Evolutionary conservation across 1,140 invertebrate genomes (phyloP), one percentile per base, ranked within the genome.

Genomic region (Penaeus vannamei): DNA sequence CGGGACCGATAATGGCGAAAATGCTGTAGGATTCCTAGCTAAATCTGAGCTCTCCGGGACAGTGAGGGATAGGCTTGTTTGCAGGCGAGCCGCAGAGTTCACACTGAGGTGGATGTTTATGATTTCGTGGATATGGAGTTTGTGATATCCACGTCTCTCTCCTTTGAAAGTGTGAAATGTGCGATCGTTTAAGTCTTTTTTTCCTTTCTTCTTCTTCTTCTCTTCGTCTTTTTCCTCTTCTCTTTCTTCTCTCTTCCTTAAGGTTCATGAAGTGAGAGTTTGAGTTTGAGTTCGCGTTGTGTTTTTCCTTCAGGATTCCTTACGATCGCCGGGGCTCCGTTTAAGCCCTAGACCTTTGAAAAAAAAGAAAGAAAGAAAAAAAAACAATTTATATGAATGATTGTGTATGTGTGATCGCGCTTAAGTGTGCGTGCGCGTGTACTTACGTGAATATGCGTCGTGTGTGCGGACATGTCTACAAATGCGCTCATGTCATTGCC

Each of bases 71-170:
- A 53, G 46, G 46, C 46, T 53, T 53, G 69, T 29, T 36, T 76
- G 69, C 69, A 36, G 36, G 69, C 17, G 36, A 36, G 26, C 69
- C 69, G 69, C 69, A 32, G 69, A 76, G 69, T 76, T 46, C 82
- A 64, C 82, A 84, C 20, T 29, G 62, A 29, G 29, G 60, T 23
- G 62, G 29, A 42, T 64, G 62, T 64, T 69, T 46, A 64, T 69
- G 82, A 76, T 32, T 76, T 76, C 69, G 20, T 29, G 82, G 64
- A 84, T 84, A 84, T 84, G 82, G 82, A 69, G 82, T 64, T 69
- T 42, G 62, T 84, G 82, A 84, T 84, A 84, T 84, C 82, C 82
- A 84, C 82, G 79, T 81, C 79, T 81, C 23, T 81, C 79, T 81
- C 79, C 79, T 81, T 81, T 81, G 79, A 81, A 81, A 59, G 79